phyloP scores from a whole-genome alignment of 2,797 vertebrate species.

The Semaprochilodus insignis region DNA sequence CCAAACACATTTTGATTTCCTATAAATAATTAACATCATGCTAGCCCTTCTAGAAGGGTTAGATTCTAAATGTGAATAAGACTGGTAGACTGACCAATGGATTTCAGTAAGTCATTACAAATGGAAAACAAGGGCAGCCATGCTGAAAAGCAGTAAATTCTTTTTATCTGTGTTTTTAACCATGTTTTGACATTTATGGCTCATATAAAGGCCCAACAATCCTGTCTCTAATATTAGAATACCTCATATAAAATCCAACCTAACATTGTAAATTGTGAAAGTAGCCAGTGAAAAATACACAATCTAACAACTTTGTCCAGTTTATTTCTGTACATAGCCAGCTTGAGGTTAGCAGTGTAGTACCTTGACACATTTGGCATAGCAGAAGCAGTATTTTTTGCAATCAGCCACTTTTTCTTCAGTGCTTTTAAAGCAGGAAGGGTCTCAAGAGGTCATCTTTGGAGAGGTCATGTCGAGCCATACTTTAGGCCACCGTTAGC shows the following conservation, averaged over 20 bases:
- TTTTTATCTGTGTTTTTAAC: too few relatives aligned
- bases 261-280: background rate
- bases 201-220: too few relatives aligned
- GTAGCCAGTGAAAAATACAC: too few relatives aligned
- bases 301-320: background rate
- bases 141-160: too few relatives aligned
- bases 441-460: conserved; percentile 26
- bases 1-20: too few relatives aligned
- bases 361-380: background rate
- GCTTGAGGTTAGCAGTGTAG: background rate
- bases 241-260: background rate
- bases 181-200: too few relatives aligned
- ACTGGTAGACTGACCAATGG: too few relatives aligned
- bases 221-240: background rate
- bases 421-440: background rate
- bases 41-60: too few relatives aligned
- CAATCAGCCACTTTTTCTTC: background rate
- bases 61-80: too few relatives aligned
- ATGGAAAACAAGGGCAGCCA: too few relatives aligned
- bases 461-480: conserved; percentile 16
- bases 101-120: too few relatives aligned
- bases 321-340: background rate
- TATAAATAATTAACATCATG: too few relatives aligned
- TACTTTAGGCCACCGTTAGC: conserved; percentile 10
- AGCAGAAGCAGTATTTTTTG: background rate